Evolutionary conservation across 2,113 vertebrate species (phyloP), one percentile per base, ranked within the genome.

Genomic region (Hippocampus zosterae): DNA sequence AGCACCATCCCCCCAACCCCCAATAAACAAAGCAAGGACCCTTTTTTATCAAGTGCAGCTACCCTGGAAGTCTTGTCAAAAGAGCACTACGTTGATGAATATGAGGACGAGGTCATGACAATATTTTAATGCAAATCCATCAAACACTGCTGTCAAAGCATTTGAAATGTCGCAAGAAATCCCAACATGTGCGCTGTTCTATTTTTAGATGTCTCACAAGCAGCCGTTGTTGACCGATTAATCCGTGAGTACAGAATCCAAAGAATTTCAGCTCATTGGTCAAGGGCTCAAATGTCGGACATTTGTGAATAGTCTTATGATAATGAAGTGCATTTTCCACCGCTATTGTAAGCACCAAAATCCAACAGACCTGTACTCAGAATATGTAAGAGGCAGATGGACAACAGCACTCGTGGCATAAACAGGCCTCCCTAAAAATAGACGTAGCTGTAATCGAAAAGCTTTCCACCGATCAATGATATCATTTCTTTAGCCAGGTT

Each of bases 391-490:
- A 67, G 66, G 40, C 67, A 67, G 70, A 65, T 3, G 3, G 25
- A 27, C 53, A 42, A 68, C 75, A 75, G 77, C 55, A 56, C 62
- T 25, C 41, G 10, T 77, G 81, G 78, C 81, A 77, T 77, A 67
- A 57, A 66, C 78, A 85, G 72, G 69, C 74, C 69, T 63, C 27
- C 33, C 81, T 86, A 85, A 81, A 89, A 86, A 88, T 85, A 89
- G 88, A 68, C 68, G 23, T 78, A 61, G 66, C 81, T 72, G 75
- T 78, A 84, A 88, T 67, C 8, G 5, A 81, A n/a, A 74, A 67
- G 67, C 46, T 85, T 85, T 88, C 85, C 84, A 83, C 73, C 75
- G 73, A 89, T 85, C 84, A n/a, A 85, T 89, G 72, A 33, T n/a
- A 86, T 77, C 76, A 79, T 86, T 75, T 69, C 62, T 33, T 40